Conservation (phyloP, 2,113 vertebrate genomes). For the Perca flavescens region DNA sequence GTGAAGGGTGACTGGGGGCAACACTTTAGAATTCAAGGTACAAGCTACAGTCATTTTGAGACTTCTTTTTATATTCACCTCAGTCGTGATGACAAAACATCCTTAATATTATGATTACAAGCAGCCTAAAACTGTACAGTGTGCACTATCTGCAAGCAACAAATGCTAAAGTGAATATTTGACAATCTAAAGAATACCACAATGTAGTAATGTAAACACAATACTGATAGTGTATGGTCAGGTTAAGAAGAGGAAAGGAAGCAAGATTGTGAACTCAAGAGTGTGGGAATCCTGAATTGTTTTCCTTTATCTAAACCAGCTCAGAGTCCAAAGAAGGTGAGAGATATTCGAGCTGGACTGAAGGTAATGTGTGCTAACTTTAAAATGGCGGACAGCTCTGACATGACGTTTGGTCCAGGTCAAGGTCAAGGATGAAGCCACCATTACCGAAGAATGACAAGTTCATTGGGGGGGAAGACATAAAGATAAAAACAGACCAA, state of each 20-base stretch:
- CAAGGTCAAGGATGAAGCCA: constrained; percentile 56
- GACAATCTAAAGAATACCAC: not conserved
- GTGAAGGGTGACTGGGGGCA: constrained; percentile 18
- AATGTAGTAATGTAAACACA: not conserved
- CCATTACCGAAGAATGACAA: constrained; percentile 60
- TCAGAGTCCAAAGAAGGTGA: not conserved
- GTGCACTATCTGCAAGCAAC: not conserved
- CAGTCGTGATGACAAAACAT: not conserved
- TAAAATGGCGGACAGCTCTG: constrained; percentile 49
- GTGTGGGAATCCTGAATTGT: not conserved
- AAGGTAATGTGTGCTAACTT: constrained; percentile 21
- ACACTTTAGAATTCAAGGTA: constrained; percentile 15
- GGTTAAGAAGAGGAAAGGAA: not conserved
- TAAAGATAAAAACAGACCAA: constrained; percentile 34
- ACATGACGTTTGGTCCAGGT: constrained; percentile 41
- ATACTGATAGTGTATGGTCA: not conserved
- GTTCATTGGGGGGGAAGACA: constrained; percentile 44
- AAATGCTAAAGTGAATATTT: not conserved
- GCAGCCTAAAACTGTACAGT: not conserved
- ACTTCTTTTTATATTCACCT: constrained; percentile 1
- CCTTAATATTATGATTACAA: not conserved
- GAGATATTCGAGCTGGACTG: not conserved
- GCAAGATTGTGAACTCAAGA: not conserved
- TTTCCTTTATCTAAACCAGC: not conserved
- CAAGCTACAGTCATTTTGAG: constrained; percentile 2